These are phyloP conservation scores for Loriculus beryllinus DNA, from an alignment of 2,797 vertebrate genomes.

Conservation along the genomic window DNA sequence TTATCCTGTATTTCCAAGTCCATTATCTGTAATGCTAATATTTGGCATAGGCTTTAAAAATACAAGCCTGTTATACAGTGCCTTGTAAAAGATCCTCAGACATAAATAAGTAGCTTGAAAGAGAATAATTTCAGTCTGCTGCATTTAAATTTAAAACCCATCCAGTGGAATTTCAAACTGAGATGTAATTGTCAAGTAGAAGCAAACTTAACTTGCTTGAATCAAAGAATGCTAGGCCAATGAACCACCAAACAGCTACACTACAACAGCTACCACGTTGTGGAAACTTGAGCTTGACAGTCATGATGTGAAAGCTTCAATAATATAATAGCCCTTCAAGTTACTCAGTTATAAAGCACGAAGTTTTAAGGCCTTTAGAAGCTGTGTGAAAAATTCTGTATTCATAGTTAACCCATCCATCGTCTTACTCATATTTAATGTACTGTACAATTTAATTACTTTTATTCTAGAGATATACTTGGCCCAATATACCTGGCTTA, in stretches of 20 bases:
- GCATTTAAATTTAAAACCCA: background rate
- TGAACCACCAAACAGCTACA: background rate
- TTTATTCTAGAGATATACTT: background rate
- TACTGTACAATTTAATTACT: background rate
- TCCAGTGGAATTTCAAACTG: background rate
- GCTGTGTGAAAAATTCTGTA: background rate
- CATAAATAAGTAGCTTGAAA: background rate
- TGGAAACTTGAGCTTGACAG: background rate
- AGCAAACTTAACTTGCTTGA: background rate
- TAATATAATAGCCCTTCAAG: background rate
- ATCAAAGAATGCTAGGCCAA: background rate
- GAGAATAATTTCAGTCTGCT: background rate
- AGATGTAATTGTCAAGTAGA: background rate
- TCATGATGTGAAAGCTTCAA: background rate
- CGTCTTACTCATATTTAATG: background rate
- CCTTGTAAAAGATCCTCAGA: background rate
- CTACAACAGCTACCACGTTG: background rate
- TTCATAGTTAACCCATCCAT: background rate
- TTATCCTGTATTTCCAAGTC: background rate
- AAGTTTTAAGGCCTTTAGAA: background rate
- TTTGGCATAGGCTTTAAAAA: background rate
- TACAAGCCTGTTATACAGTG: background rate
- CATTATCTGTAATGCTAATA: background rate
- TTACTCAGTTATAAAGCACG: background rate
- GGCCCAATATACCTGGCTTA: rapidly evolving